Evolutionary conservation across 1,140 invertebrate species (phyloP).

Genomic region (Drosophila guanche): DNA sequence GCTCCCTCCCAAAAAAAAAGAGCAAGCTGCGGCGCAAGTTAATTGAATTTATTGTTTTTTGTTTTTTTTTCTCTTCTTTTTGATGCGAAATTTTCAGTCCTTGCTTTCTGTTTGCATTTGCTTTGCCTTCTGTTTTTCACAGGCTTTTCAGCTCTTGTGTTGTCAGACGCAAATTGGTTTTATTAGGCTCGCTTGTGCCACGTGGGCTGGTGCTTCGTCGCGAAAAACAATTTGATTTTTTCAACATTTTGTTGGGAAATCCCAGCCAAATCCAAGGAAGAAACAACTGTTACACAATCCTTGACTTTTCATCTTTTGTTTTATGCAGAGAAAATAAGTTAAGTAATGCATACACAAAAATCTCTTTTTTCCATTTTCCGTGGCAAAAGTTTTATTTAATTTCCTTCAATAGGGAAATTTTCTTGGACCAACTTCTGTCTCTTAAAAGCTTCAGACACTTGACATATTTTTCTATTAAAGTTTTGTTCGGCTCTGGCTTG

Average conservation of each 20-base stretch:
- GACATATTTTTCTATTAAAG: constrained; percentile 42
- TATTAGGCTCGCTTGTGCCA: constrained; percentile 38
- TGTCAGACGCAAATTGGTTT: constrained; percentile 51
- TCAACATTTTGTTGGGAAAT: constrained; percentile 19
- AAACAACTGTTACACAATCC: constrained; percentile 20
- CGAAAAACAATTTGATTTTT: constrained; percentile 55
- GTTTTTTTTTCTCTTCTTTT: background rate
- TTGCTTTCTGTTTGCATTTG: constrained; percentile 17
- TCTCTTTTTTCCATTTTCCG: constrained; percentile 3
- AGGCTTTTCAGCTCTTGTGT: background rate
- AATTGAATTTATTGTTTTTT: constrained; percentile 61
- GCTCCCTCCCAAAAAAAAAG: constrained; percentile 1
- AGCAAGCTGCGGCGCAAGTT: constrained; percentile 34
- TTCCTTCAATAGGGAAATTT: constrained; percentile 10
- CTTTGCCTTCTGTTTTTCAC: constrained; percentile 9
- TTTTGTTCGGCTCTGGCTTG: constrained; percentile 7
- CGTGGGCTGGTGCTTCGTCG: constrained; percentile 23
- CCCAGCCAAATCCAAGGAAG: background rate
- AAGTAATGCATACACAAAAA: constrained; percentile 30
- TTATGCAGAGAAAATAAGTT: constrained; percentile 37
- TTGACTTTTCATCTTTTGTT: constrained; percentile 40
- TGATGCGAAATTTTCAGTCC: constrained; percentile 27
- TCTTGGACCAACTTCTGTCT: constrained; percentile 3
- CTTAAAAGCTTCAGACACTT: constrained; percentile 16
- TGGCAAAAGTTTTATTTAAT: constrained; percentile 41